Base-by-base conservation (phyloP, 2,888 invertebrate species). In the Morpho deidamia region DNA sequence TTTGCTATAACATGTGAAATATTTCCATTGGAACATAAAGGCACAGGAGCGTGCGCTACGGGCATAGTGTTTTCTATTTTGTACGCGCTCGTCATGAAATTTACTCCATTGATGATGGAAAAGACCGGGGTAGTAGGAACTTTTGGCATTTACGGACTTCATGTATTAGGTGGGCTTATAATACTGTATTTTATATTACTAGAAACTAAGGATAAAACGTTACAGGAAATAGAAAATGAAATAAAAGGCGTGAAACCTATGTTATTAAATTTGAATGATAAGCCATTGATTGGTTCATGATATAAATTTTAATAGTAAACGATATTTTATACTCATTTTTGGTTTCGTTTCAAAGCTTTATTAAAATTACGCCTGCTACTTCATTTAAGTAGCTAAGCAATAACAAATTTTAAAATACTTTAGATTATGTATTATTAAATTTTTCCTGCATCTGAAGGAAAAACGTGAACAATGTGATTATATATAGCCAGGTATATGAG, bases 201-300 rank as follows among this genome's bases (percentile, higher is more conserved):
- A 10, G 78, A 78, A 60, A 78, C 78, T 1, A 78, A 76, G 53
- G 71, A 73, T 45, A 75, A 62, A 53, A 69, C 71, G 0, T 58
- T 78, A 35, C 71, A 72, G 50, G 69, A 76, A 11, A 74, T 78
- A 39, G 76, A 76, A 57, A 62, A 71, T 59, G 68, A 70, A 47
- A 62, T 78, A 9, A 46, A 2, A 65, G 62, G 57, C 60, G 35
- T 48, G 11, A 45, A 45, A 37, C 8, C 8, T 2, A n/a, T 2
- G 23, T 45, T 11, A 38, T 1, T 38, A 45, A 12, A 23, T 46
- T 38, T 46, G 14, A 46, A 44, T 23, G 45, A 38, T 9, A 46
- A 46, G n/a, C 38, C 45, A 23, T 10, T 46, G 10, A 46, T 37
- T 0, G 35, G 35, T 8, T 10, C 8, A 8, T 44, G 33, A 33